Base-by-base conservation (phyloP, 2,113 vertebrate genomes). In the Gulo gulo region DNA sequence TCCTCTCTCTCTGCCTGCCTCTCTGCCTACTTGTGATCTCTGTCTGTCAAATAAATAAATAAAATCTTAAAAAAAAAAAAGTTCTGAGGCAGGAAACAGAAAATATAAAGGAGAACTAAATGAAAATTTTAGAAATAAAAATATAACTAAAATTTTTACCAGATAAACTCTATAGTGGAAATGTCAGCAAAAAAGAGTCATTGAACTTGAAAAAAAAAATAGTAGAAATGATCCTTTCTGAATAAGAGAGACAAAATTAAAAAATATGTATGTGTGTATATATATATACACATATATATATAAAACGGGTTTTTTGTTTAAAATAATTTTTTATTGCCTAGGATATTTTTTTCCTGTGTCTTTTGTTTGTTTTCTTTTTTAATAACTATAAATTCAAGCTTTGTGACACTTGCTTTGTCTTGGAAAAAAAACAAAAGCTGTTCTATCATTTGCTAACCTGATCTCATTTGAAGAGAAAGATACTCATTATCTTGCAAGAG, bases 301-400 rank as follows among this genome's bases (percentile, higher is more conserved):
- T 55, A 12, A 1, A 14, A 42, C 4, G 39, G 39, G 39, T 57
- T 20, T 57, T 21, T 96, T 97, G 97, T 98, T 98, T 96, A 34
- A 98, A 97, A 88, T 94, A 92, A 91, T 67, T 80, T 96, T 98
- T 98, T 99, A 98, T 98, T 98, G 98, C 98, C 98, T 97, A 89
- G 92, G 98, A 97, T 97, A 80, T 97, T 88, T 95, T 95, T 97
- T 95, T 69, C 91, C 96, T 98, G n/a, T 82, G 55, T 97, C 34
- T 92, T 90, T 74, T 31, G 50, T 84, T 82, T 83, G 39, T 86
- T 96, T 93, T 83, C 55, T 47, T 95, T 96, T 95, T 93, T 69
- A 91, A 50, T 89, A 97, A 95, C 79, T 97, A 86, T 94, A 95
- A 97, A 95, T 76, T 97, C 91, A 95, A 97, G 91, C 91, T 94